A percentile compares a stretch with the other conserved stretches of the same genome.
These are phyloP conservation scores for Eubucco bourcierii DNA, from an alignment of 2,113 vertebrate genomes.

Conservation along the genomic window DNA sequence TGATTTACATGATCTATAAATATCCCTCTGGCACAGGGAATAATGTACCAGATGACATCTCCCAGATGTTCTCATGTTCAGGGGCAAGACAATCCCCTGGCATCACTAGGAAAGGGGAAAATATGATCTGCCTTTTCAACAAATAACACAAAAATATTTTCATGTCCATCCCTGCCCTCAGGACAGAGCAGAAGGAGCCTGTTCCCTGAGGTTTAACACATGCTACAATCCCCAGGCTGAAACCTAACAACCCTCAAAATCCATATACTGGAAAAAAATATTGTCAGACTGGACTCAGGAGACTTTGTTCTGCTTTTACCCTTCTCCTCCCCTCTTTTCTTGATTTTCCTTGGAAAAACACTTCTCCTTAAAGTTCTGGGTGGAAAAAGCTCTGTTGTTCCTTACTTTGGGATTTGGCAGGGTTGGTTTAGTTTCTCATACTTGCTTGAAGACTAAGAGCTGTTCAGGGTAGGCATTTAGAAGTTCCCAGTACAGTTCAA, in stretches of 20 bases:
- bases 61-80: neutral
- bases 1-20: slow-evolving; percentile 36
- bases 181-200: neutral
- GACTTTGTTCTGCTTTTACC: neutral
- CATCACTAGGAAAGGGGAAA: neutral
- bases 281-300: neutral
- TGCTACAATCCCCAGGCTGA: neutral
- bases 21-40: neutral
- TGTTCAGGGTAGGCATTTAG: neutral
- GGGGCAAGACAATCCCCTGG: neutral
- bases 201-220: fast-evolving
- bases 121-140: fast-evolving
- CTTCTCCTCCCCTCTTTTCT: neutral
- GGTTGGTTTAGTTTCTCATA: neutral
- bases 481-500: neutral
- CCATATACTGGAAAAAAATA: neutral
- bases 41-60: neutral
- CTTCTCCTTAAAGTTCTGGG: neutral
- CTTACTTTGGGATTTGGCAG: neutral
- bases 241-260: neutral
- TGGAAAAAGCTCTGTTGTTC: neutral
- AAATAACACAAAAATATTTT: neutral
- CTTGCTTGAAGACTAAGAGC: neutral
- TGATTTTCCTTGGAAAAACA: neutral
- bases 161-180: neutral